Evolutionary conservation across 2,113 vertebrate genomes (phyloP).

Genomic region (Platysteira castanea): DNA sequence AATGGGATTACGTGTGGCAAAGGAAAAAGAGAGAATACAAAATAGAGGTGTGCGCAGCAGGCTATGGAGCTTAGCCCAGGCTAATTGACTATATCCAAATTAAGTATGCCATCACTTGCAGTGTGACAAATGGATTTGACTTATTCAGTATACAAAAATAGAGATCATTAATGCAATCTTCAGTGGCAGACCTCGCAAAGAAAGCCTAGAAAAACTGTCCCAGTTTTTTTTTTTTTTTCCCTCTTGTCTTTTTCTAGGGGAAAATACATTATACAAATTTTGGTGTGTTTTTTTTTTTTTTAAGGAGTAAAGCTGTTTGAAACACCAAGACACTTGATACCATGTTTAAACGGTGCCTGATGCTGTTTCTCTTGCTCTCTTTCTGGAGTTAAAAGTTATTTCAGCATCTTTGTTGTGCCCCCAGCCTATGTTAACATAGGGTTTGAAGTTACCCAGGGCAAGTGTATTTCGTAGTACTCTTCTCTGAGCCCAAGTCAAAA

Average conservation of each 20-base stretch:
- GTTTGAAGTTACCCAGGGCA: slow-evolving; percentile 56
- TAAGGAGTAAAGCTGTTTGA: slow-evolving; percentile 26
- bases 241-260: slow-evolving; percentile 60
- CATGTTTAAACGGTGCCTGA: slow-evolving; percentile 5
- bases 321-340: slow-evolving; percentile 9
- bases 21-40: slow-evolving; percentile 92
- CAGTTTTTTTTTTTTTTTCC: slow-evolving; percentile 44
- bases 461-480: slow-evolving; percentile 37
- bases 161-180: slow-evolving; percentile 97
- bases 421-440: slow-evolving; percentile 25
- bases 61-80: slow-evolving; percentile 93
- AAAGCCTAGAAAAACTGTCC: slow-evolving; percentile 76
- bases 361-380: slow-evolving; percentile 38
- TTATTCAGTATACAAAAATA: slow-evolving; percentile 99
- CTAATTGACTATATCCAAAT: slow-evolving; percentile 99
- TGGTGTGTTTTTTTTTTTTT: neutral
- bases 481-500: slow-evolving; percentile 63
- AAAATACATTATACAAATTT: slow-evolving; percentile 60
- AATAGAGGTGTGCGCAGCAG: slow-evolving; percentile 97
- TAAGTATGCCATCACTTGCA: slow-evolving; percentile 99
- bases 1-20: slow-evolving; percentile 99
- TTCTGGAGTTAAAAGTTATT: slow-evolving; percentile 57
- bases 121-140: slow-evolving; percentile 99
- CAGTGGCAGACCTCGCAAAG: slow-evolving; percentile 79
- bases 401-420: slow-evolving; percentile 23